Evolutionary conservation across 2,113 vertebrate genomes (phyloP), one percentile per base, ranked within the genome.

Genomic region (Cacatua alba): DNA sequence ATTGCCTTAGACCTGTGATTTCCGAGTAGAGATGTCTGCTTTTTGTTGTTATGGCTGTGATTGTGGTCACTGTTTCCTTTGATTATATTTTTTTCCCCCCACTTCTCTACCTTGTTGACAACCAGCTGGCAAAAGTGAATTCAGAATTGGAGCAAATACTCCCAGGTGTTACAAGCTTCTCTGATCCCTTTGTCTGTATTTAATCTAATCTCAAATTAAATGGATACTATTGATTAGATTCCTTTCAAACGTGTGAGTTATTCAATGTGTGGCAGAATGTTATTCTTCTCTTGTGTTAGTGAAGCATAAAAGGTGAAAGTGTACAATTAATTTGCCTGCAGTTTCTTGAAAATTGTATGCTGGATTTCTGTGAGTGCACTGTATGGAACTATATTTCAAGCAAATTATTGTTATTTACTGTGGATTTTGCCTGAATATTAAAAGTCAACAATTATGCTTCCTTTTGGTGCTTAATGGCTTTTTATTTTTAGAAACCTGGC

Each of bases 341-440:
- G 92, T 97, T 98, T 97, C 95, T 95, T 46, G 46, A 92, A 98
- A 98, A 98, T 98, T 96, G 97, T 96, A 97, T 97, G 97, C 97
- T 98, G 97, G 92, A 94, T 98, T 98, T 98, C 97, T 98, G 82
- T 91, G 95, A 98, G 94, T 1, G 86, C 55, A 48, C 97, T 44
- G 21, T 96, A 97, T 94, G 96, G 94, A 98, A 94, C 95, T 97
- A 91, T 98, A 97, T 96, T 97, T 89, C 94, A 94, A 91, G 97
- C 82, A 98, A 98, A 98, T 98, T 97, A 98, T 98, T 98, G 94
- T 98, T 98, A 98, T 98, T 98, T 98, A 98, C 95, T 59, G 20
- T 97, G 96, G 97, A 86, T 97, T 98, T 98, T 96, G 67, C 97
- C 96, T 97, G 95, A 82, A 70, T 98, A 96, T 98, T 97, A 98